phyloP scores from a whole-genome alignment of 1,140 invertebrate genomes.

The Dinoponera quadriceps region DNA sequence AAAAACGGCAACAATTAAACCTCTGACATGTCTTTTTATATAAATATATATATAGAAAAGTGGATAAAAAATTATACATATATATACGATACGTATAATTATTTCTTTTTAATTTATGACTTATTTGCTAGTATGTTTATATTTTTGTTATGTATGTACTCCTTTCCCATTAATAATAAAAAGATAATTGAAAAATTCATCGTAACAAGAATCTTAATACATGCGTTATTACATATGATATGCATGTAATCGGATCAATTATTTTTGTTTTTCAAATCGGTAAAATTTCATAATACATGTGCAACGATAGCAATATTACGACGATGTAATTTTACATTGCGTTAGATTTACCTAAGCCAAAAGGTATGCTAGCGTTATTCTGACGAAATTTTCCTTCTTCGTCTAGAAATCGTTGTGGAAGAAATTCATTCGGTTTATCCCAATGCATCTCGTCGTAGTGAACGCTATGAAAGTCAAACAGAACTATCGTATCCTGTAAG shows the following conservation, averaged over 20 bases:
- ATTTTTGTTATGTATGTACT: no score
- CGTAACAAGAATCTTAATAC: no score
- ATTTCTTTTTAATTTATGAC: no score
- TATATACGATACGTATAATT: no score
- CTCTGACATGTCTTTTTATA: no score
- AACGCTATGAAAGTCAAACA: slow-evolving; percentile 89
- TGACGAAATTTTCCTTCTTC: slow-evolving; percentile 87
- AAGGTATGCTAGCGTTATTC: slow-evolving; percentile 88
- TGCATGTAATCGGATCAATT: not conserved
- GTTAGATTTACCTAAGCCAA: slow-evolving; percentile 88
- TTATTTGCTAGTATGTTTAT: no score
- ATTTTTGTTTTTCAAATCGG: not conserved
- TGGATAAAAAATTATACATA: no score
- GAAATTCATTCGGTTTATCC: slow-evolving; percentile 89
- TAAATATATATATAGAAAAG: no score
- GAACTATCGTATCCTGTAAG: slow-evolving; percentile 88
- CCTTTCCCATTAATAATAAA: no score
- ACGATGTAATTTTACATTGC: not conserved
- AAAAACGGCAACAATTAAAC: no score
- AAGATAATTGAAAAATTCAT: no score
- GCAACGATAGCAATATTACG: not conserved
- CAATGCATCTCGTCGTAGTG: slow-evolving; percentile 89
- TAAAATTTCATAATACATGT: not conserved
- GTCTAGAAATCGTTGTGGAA: slow-evolving; percentile 90
- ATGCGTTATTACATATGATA: not conserved